Percentiles rank a stretch among this genome's conserved stretches.
Conservation (phyloP, 2,888 invertebrate genomes). For the Esperia sulphurella region DNA sequence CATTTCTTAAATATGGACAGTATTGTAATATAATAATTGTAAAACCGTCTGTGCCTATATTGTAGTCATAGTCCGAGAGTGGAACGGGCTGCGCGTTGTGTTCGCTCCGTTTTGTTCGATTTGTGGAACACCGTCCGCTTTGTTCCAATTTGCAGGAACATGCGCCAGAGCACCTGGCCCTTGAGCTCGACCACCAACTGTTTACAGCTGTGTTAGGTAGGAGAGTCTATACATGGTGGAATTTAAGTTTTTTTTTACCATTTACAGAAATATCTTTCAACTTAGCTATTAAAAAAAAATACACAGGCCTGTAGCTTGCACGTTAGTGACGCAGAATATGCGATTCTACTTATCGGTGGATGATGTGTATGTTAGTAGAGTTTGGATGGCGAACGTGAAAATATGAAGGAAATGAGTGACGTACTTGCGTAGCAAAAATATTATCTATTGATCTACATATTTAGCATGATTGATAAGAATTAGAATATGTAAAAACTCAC, state of each 20-base stretch:
- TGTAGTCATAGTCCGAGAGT: constrained; percentile 1
- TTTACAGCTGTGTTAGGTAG: neutral
- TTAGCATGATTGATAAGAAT: constrained; percentile 39
- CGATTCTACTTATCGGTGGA: too few species aligned
- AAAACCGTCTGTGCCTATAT: constrained; percentile 5
- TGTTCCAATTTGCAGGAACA: constrained; percentile 31
- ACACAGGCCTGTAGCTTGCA: too few species aligned
- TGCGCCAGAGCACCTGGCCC: constrained; percentile 19
- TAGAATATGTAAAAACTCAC: constrained; percentile 27
- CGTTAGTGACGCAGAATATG: too few species aligned
- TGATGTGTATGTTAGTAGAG: too few species aligned
- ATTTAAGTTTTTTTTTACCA: too few species aligned
- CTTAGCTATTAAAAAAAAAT: too few species aligned
- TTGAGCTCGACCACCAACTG: constrained; percentile 13
- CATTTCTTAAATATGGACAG: too few species aligned
- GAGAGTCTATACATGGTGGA: too few species aligned
- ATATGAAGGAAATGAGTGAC: neutral
- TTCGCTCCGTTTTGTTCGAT: constrained; percentile 32
- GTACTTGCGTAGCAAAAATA: neutral
- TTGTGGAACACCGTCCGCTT: constrained; percentile 31
- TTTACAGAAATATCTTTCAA: too few species aligned
- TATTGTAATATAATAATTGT: neutral
- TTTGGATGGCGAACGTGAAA: constrained; percentile 4
- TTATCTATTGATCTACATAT: constrained; percentile 41
- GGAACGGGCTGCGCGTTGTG: constrained; percentile 20